Percentiles rank a stretch among this genome's conserved stretches.
phyloP scores from a whole-genome alignment of 2,888 invertebrate species.

The Gastrophysa polygoni region DNA sequence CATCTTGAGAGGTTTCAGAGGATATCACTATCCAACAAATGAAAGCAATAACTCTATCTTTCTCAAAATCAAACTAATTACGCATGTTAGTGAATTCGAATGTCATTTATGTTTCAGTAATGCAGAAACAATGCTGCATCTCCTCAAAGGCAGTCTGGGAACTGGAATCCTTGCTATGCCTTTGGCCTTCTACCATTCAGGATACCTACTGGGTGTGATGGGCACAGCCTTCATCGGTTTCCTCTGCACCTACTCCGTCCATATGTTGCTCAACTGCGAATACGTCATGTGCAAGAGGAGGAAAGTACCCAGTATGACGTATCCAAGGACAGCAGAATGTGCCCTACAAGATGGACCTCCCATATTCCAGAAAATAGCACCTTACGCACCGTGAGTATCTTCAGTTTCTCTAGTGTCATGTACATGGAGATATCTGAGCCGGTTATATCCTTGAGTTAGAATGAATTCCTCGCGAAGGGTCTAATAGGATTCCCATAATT shows the following conservation, averaged over 20 bases:
- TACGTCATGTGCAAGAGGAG: slow-evolving; percentile 67
- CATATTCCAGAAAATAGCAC: slow-evolving; percentile 67
- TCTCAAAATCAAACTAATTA: too few species aligned
- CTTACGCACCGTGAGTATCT: slow-evolving; percentile 67
- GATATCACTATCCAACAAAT: too few species aligned
- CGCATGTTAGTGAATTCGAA: too few species aligned
- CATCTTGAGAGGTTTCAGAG: too few species aligned
- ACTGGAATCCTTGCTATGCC: slow-evolving; percentile 94
- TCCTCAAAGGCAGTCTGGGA: slow-evolving; percentile 88
- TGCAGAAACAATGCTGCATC: slow-evolving; percentile 79
- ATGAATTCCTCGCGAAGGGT: too few species aligned
- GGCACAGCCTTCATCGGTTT: slow-evolving; percentile 85
- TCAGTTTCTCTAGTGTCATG: too few species aligned
- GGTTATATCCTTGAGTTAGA: too few species aligned
- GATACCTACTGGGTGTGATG: slow-evolving; percentile 78
- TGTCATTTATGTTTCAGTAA: slow-evolving; percentile 64
- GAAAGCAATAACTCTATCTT: too few species aligned
- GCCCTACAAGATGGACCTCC: slow-evolving; percentile 79
- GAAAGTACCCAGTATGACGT: slow-evolving; percentile 67
- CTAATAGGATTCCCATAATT: too few species aligned
- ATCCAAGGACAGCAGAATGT: slow-evolving; percentile 80
- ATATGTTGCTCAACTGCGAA: slow-evolving; percentile 77
- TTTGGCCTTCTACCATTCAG: slow-evolving; percentile 82
- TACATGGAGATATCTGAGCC: too few species aligned
- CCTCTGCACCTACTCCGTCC: slow-evolving; percentile 93